Evolutionary conservation across 2,113 vertebrate genomes (phyloP).

Genomic region (Oryzias woworae): DNA sequence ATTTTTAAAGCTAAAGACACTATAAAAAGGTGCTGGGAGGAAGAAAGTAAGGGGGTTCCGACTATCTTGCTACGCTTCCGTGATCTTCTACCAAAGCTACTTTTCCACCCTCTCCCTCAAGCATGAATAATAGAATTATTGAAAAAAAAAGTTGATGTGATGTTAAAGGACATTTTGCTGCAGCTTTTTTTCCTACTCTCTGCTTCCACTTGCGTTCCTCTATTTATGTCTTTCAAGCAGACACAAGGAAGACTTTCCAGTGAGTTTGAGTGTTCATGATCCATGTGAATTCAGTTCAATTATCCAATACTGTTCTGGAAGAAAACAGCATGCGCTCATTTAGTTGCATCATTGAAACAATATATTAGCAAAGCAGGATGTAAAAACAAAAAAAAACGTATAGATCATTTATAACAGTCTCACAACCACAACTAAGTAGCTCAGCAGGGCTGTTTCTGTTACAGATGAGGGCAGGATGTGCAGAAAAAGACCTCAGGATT

Average conservation of each 20-base stretch:
- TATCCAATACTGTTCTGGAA: too few relatives aligned
- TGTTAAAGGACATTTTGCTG: conserved; percentile 34
- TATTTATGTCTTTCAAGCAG: background rate
- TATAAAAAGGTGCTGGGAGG: conserved; percentile 29
- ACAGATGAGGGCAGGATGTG: too few relatives aligned
- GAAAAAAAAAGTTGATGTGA: conserved; percentile 37
- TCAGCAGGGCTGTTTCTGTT: too few relatives aligned
- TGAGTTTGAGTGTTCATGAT: conserved; percentile 2
- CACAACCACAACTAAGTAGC: background rate
- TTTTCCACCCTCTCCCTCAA: conserved; percentile 28
- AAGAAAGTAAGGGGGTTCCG: conserved; percentile 38
- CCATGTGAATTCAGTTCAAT: conserved; percentile 14
- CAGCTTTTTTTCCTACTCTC: conserved; percentile 9
- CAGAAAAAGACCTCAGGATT: too few relatives aligned
- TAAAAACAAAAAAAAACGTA: background rate
- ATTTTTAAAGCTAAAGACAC: conserved; percentile 34
- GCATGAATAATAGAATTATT: conserved; percentile 13
- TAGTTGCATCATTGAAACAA: too few relatives aligned
- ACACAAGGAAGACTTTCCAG: conserved; percentile 12
- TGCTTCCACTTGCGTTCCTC: conserved; percentile 13
- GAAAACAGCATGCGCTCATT: too few relatives aligned
- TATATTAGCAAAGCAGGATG: too few relatives aligned
- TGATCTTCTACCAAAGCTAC: conserved; percentile 41
- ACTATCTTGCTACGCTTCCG: conserved; percentile 47
- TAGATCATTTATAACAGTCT: background rate